Conservation (phyloP, 2,797 vertebrate species). For the Sitta carolinensis region DNA sequence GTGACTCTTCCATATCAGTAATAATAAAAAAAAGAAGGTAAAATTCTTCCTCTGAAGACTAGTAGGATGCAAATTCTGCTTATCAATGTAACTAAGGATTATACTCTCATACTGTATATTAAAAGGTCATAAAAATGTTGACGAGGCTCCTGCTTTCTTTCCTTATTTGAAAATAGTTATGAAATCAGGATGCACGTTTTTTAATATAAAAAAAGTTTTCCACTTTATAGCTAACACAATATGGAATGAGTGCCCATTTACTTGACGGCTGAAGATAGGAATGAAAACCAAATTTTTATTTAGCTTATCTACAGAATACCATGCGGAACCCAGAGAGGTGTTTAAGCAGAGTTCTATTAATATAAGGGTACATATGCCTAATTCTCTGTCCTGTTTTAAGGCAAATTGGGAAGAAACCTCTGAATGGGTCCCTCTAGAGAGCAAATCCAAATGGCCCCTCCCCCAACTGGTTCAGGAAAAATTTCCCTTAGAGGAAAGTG, state of each 20-base stretch:
- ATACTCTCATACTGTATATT: slow-evolving; percentile 40
- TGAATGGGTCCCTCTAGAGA: too few relatives aligned
- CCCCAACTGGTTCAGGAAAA: too few relatives aligned
- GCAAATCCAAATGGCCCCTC: too few relatives aligned
- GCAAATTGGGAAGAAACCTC: too few relatives aligned
- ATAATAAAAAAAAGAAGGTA: not conserved
- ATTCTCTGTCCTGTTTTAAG: slow-evolving; percentile 1
- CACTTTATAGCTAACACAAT: slow-evolving; percentile 43
- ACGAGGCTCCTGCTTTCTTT: slow-evolving; percentile 32
- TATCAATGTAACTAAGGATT: slow-evolving; percentile 30
- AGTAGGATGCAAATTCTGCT: slow-evolving; percentile 6
- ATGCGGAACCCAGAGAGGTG: not conserved
- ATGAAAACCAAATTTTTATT: slow-evolving; percentile 44
- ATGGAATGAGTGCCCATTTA: slow-evolving; percentile 42
- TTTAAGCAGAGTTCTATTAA: slow-evolving; percentile 39
- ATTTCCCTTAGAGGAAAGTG: too few relatives aligned
- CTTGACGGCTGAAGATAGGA: slow-evolving; percentile 41
- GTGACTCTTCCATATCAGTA: not conserved
- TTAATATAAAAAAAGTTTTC: slow-evolving; percentile 67
- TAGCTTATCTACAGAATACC: not conserved
- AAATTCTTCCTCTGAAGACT: slow-evolving; percentile 1
- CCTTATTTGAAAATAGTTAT: slow-evolving; percentile 19
- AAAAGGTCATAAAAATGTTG: slow-evolving; percentile 54
- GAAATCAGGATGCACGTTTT: slow-evolving; percentile 51
- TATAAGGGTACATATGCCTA: not conserved